These are phyloP conservation scores for Okamejei kenojei DNA, from an alignment of 2,797 vertebrate genomes.

Conservation along the genomic window DNA sequence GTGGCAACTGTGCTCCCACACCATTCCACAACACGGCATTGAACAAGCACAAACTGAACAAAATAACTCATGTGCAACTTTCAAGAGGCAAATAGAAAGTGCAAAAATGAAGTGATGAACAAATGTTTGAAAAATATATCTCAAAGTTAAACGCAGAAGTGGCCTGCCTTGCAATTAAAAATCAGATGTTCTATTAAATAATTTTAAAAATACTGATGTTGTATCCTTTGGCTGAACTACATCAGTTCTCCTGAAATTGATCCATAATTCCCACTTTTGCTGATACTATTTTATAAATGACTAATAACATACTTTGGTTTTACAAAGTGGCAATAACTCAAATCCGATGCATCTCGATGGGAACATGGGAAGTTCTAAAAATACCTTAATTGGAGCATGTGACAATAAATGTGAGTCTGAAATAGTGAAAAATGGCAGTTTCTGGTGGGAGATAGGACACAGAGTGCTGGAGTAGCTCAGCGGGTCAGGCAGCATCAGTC, in stretches of 20 bases:
- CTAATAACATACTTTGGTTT: neutral
- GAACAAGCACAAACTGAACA: too few species aligned
- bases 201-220: neutral
- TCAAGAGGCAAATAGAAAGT: too few species aligned
- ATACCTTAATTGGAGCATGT: neutral
- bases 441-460: neutral
- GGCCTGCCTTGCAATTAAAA: neutral
- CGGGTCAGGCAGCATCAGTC: too few species aligned
- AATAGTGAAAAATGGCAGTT: neutral
- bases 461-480: too few species aligned
- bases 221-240: neutral
- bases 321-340: neutral
- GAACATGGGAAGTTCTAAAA: neutral
- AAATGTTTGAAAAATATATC: too few species aligned
- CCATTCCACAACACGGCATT: neutral
- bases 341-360: neutral
- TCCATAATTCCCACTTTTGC: neutral
- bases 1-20: neutral
- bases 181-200: too few species aligned
- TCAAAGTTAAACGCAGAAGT: too few species aligned
- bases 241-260: neutral
- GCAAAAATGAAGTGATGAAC: too few species aligned
- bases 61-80: too few species aligned
- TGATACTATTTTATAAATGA: neutral
- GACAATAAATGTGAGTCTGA: too few species aligned